Conservation (phyloP, 2,797 vertebrate genomes). For the Sebastes elongatus region DNA sequence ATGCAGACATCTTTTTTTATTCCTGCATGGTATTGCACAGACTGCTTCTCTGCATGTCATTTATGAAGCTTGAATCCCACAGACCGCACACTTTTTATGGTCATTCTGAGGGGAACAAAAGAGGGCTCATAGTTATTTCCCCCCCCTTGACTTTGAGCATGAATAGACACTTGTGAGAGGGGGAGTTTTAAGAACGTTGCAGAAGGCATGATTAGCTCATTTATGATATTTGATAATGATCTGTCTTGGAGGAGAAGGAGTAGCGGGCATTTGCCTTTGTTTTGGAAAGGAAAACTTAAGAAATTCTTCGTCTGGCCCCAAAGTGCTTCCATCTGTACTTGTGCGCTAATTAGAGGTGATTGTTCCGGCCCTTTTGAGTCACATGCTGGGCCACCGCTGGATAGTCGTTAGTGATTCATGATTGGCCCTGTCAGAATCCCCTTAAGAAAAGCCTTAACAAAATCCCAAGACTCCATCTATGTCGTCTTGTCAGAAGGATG, state of each 20-base stretch:
- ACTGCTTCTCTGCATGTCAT: conserved; percentile 80
- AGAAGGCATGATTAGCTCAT: conserved; percentile 68
- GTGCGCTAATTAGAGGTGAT: conserved; percentile 61
- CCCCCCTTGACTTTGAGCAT: conserved; percentile 64
- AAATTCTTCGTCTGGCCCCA: conserved; percentile 20
- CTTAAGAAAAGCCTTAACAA: conserved; percentile 32
- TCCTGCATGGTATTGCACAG: conserved; percentile 80
- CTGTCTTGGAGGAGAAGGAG: conserved; percentile 75
- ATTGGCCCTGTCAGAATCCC: conserved; percentile 45
- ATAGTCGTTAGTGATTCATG: conserved; percentile 39
- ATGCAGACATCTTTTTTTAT: conserved; percentile 75
- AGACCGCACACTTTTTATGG: conserved; percentile 49
- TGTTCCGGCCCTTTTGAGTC: conserved; percentile 44
- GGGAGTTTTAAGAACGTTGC: conserved; percentile 55
- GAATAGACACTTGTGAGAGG: conserved; percentile 58
- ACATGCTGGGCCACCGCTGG: conserved; percentile 46
- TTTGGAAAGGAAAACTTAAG: conserved; percentile 7
- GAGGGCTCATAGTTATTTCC: conserved; percentile 32
- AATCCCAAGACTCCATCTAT: conserved; percentile 19
- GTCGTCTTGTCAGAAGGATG: conserved; percentile 41
- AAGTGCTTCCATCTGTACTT: conserved; percentile 27
- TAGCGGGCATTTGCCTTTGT: conserved; percentile 8
- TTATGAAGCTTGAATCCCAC: conserved; percentile 60
- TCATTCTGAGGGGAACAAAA: conserved; percentile 32
- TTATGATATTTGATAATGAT: conserved; percentile 60